Evolutionary conservation across 2,888 invertebrate species (phyloP).

Genomic region (Lysandra bellargus): DNA sequence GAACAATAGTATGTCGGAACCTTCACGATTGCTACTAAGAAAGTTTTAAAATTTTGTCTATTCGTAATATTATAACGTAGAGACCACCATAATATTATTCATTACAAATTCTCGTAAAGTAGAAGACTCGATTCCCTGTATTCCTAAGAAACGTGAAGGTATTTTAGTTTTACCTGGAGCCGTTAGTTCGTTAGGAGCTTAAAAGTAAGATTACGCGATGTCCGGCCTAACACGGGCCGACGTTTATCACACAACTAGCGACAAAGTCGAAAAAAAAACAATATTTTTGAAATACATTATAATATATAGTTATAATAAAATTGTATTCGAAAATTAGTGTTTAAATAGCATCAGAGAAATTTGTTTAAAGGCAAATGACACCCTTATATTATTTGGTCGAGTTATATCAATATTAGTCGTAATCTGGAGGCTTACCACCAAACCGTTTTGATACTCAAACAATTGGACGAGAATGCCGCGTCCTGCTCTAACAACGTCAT

Average conservation of each 20-base stretch:
- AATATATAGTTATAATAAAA: background rate
- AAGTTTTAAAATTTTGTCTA: background rate
- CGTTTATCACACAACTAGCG: background rate
- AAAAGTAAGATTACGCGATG: background rate
- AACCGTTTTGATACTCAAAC: too few species aligned
- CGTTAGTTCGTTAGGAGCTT: background rate
- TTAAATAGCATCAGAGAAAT: background rate
- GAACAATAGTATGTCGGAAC: background rate
- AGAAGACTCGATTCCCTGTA: background rate
- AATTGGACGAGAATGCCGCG: too few species aligned
- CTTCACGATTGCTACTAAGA: background rate
- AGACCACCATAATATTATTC: too few species aligned
- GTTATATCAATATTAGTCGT: too few species aligned
- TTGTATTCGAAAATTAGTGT: slow-evolving; percentile 4
- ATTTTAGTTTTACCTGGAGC: background rate
- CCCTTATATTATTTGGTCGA: background rate
- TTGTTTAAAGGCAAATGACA: background rate
- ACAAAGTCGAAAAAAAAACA: slow-evolving; percentile 3
- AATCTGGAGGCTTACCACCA: too few species aligned
- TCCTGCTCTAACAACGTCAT: too few species aligned
- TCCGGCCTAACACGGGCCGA: background rate
- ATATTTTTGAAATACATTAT: slow-evolving; percentile 30
- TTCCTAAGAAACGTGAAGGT: background rate
- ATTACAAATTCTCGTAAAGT: background rate
- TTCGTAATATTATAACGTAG: too few species aligned